Evolutionary conservation across 2,888 invertebrate species (phyloP).

Genomic region (Caenorhabditis sp.): DNA sequence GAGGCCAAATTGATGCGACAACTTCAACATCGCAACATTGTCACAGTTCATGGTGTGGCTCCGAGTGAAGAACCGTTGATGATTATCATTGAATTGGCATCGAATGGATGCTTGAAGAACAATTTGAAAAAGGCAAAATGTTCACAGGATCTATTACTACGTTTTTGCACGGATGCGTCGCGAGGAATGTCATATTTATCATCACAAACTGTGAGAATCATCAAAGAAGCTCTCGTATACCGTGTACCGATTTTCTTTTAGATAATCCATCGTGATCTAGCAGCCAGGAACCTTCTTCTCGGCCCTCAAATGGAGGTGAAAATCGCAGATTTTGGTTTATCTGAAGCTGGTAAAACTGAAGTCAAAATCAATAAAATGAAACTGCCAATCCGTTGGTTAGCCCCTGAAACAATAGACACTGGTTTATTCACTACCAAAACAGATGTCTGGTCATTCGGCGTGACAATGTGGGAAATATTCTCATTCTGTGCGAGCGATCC

Average conservation of each 20-base stretch:
- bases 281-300: conserved; percentile 42
- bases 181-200: conserved; percentile 35
- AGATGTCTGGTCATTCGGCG: conserved; percentile 54
- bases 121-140: conserved; percentile 20
- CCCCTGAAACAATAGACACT: conserved; percentile 50
- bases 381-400: conserved; percentile 57
- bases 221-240: too few species aligned
- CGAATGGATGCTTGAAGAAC: conserved; percentile 45
- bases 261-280: conserved; percentile 46
- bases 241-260: not conserved
- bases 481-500: conserved; percentile 43
- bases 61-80: conserved; percentile 45
- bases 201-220: conserved; percentile 15
- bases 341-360: conserved; percentile 32
- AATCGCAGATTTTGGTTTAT: conserved; percentile 46
- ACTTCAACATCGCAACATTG: conserved; percentile 36
- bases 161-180: conserved; percentile 23
- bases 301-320: conserved; percentile 28
- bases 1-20: conserved; percentile 43
- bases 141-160: conserved; percentile 13
- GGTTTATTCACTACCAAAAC: conserved; percentile 53
- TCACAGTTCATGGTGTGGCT: conserved; percentile 42
- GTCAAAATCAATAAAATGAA: conserved; percentile 49
- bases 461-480: conserved; percentile 55
- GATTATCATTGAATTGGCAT: conserved; percentile 43